Conservation (phyloP, 2,888 invertebrate genomes). For the Orchesellides sinensis region DNA sequence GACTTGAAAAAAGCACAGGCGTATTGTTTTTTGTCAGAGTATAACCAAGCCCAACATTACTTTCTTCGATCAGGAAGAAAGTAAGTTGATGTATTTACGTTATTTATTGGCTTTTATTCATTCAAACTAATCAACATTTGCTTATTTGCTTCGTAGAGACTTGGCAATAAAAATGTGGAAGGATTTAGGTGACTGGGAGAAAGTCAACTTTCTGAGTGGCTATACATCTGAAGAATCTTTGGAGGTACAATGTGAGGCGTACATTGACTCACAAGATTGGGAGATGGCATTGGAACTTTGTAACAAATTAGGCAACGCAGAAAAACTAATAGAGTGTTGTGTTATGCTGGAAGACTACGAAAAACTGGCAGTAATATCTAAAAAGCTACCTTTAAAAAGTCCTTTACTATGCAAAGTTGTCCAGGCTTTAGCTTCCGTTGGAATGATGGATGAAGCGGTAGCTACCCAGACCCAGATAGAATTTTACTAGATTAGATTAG, state of each 20-base stretch:
- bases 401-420: slow-evolving; percentile 36
- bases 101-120: not conserved
- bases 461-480: no score
- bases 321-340: slow-evolving; percentile 16
- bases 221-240: slow-evolving; percentile 35
- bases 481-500: no score
- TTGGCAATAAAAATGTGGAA: slow-evolving; percentile 61
- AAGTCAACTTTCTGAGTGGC: slow-evolving; percentile 49
- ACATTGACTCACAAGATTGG: slow-evolving; percentile 13
- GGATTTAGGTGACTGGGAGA: slow-evolving; percentile 53
- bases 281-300: slow-evolving; percentile 8
- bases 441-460: slow-evolving; percentile 49
- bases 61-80: slow-evolving; percentile 37
- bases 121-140: not conserved
- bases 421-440: slow-evolving; percentile 9
- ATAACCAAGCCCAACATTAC: slow-evolving; percentile 40
- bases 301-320: slow-evolving; percentile 16
- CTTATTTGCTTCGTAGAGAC: slow-evolving; percentile 15
- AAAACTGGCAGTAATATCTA: slow-evolving; percentile 1
- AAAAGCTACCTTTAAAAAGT: slow-evolving; percentile 29
- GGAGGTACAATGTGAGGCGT: slow-evolving; percentile 26
- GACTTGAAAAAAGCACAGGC: slow-evolving; percentile 32
- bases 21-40: slow-evolving; percentile 24
- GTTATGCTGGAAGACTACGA: slow-evolving; percentile 34
- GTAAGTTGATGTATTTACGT: slow-evolving; percentile 12